phyloP scores from a whole-genome alignment of 2,113 vertebrate species.

The Periophthalmus modestus region DNA sequence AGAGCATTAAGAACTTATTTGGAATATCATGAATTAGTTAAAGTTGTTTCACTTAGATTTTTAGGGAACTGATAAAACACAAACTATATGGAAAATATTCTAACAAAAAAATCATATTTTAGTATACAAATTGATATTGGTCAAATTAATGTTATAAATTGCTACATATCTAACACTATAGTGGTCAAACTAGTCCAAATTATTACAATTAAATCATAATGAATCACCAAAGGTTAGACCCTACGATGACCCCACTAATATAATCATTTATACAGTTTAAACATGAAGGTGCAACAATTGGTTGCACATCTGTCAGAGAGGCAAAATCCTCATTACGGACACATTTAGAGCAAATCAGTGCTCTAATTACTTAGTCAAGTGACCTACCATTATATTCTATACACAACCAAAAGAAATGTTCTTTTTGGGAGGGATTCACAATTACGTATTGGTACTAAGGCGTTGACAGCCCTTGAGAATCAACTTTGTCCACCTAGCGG shows the following conservation, averaged over 20 bases:
- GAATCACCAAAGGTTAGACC: neutral
- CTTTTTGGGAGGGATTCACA: slow-evolving; percentile 2
- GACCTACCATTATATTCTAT: slow-evolving; percentile 1
- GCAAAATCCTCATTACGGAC: neutral
- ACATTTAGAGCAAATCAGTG: neutral
- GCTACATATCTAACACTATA: neutral
- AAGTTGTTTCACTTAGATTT: neutral
- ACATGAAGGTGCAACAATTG: neutral
- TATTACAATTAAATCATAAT: neutral
- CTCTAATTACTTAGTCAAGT: slow-evolving; percentile 10
- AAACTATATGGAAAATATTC: neutral
- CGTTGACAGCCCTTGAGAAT: slow-evolving; percentile 69
- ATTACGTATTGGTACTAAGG: neutral
- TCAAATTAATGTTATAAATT: neutral
- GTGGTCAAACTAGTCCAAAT: neutral
- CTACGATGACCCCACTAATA: neutral
- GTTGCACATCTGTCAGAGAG: slow-evolving; percentile 1
- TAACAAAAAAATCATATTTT: neutral
- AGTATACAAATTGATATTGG: neutral
- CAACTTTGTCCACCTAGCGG: slow-evolving; percentile 21
- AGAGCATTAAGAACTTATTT: neutral
- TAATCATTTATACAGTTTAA: neutral
- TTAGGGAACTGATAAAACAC: neutral
- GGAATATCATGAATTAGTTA: neutral
- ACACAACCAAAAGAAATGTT: neutral